These are phyloP conservation scores for Oreochromis aureus DNA, from an alignment of 2,113 vertebrate species.

Conservation along the genomic window DNA sequence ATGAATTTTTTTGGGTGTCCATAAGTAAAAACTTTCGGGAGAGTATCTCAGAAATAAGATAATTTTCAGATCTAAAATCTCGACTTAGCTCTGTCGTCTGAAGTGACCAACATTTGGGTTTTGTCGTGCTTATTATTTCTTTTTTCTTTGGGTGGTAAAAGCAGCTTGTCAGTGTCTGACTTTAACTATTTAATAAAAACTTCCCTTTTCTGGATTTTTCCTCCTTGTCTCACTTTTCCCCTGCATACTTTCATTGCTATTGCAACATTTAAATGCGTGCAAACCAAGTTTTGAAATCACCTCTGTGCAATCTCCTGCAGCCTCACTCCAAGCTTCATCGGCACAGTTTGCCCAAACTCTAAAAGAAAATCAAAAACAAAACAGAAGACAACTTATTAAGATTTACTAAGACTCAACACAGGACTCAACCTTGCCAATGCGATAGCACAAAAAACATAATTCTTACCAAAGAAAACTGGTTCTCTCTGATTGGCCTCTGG, in stretches of 20 bases:
- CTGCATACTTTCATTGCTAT: background rate
- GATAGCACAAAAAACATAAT: fast-evolving
- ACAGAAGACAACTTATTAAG: background rate
- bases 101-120: background rate
- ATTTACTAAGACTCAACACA: background rate
- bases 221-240: background rate
- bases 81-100: background rate
- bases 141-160: background rate
- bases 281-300: conserved; percentile 21
- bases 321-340: conserved; percentile 64
- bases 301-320: conserved; percentile 59
- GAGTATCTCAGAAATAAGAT: background rate
- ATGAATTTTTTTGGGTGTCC: fast-evolving
- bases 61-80: background rate
- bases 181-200: background rate
- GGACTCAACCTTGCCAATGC: fast-evolving
- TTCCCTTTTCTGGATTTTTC: background rate
- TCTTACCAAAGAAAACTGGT: conserved; percentile 77
- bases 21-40: fast-evolving
- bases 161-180: background rate
- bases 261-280: background rate
- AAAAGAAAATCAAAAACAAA: background rate
- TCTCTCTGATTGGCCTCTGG: conserved; percentile 76
- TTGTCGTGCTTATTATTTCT: background rate
- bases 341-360: conserved; percentile 54